phyloP scores from a whole-genome alignment of 2,888 invertebrate genomes.

The Dorcus hopei region DNA sequence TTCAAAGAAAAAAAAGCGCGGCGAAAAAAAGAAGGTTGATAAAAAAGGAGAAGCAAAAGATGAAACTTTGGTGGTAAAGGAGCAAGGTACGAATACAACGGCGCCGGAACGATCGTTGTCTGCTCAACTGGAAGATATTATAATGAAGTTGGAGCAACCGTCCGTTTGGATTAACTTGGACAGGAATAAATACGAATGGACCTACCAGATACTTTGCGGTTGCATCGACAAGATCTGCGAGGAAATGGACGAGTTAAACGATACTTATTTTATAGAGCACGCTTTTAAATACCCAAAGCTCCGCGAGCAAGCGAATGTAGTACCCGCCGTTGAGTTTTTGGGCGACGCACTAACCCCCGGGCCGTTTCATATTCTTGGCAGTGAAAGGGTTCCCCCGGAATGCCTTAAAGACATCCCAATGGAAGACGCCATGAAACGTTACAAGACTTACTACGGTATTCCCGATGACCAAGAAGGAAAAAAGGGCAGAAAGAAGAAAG shows the following conservation, averaged over 20 bases:
- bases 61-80: background rate
- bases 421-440: conserved; percentile 5
- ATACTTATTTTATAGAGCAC: background rate
- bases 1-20: background rate
- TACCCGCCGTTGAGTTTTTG: conserved; percentile 23
- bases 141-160: conserved; percentile 27
- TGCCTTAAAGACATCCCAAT: conserved; percentile 20
- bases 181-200: conserved; percentile 24
- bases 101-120: no score
- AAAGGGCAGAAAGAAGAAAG: conserved; percentile 3
- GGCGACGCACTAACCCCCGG: conserved; percentile 16
- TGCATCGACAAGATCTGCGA: conserved; percentile 23
- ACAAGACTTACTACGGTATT: conserved; percentile 9
- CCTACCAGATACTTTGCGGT: conserved; percentile 23
- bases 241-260: conserved; percentile 18
- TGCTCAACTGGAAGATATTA: conserved; percentile 17
- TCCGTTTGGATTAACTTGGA: conserved; percentile 26
- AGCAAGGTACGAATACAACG: no score
- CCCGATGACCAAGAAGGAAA: background rate
- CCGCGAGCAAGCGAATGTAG: background rate
- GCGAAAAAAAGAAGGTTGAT: background rate
- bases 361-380: conserved; percentile 9
- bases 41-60: background rate
- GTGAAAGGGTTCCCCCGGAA: conserved; percentile 1
- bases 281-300: background rate